Conservation (phyloP, 2,888 invertebrate species). For the Pilophorus perplexus region DNA sequence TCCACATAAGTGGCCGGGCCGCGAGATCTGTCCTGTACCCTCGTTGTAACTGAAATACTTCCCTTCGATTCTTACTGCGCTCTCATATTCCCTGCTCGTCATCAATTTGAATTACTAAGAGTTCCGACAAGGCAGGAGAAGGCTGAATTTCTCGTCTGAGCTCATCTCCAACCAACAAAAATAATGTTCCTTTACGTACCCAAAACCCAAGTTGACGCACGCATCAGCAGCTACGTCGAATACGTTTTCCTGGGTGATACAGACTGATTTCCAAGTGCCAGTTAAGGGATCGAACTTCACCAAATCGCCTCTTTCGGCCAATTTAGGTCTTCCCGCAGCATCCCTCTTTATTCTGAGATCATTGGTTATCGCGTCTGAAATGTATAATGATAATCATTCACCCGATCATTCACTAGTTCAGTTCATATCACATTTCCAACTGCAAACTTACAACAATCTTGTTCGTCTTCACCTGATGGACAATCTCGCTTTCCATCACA, state of each 20-base stretch:
- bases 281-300: slow-evolving; percentile 62
- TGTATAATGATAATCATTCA: neutral
- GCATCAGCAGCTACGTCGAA: slow-evolving; percentile 59
- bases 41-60: slow-evolving; percentile 8
- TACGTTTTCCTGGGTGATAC: slow-evolving; percentile 52
- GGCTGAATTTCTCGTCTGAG: neutral
- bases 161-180: neutral
- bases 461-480: slow-evolving; percentile 70
- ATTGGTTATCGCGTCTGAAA: slow-evolving; percentile 65
- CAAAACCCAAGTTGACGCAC: slow-evolving; percentile 68
- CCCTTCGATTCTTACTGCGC: no score
- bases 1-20: neutral
- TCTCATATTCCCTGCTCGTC: no score
- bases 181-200: no score
- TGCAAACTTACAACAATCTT: slow-evolving; percentile 67
- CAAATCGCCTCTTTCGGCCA: slow-evolving; percentile 59
- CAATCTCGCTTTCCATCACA: slow-evolving; percentile 70
- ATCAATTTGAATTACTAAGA: neutral
- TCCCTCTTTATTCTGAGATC: slow-evolving; percentile 61
- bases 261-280: slow-evolving; percentile 66
- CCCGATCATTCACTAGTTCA: no score
- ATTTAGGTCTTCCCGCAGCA: slow-evolving; percentile 50
- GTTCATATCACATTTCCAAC: neutral
- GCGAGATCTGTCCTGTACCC: neutral
- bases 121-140: neutral